Percentiles rank a stretch among this genome's conserved stretches.
Evolutionary conservation across 1,140 invertebrate species (phyloP).

Genomic region (Neodiprion pinetum): DNA sequence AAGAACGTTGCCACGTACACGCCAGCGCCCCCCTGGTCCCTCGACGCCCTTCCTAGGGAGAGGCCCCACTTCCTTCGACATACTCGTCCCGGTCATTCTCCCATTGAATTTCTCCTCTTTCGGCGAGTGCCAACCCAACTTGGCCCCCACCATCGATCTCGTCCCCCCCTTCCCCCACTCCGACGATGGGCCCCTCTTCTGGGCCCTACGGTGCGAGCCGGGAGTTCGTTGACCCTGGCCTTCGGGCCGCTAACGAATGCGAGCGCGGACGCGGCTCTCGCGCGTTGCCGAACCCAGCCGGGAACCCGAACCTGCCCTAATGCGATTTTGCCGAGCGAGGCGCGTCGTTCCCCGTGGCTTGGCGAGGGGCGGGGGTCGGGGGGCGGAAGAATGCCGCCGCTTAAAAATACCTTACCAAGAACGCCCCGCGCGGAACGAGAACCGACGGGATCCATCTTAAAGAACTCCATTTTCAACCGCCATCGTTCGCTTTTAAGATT

Average conservation of each 20-base stretch:
- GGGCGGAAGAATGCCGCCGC: background rate
- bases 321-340: slow-evolving; percentile 1
- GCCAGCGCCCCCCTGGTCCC: background rate
- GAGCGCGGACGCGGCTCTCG: background rate
- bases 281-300: background rate
- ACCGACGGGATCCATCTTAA: background rate
- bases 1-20: too few species aligned
- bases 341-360: background rate
- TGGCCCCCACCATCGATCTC: background rate
- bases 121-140: background rate
- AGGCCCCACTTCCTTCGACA: background rate
- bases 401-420: background rate
- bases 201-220: background rate
- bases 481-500: background rate
- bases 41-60: background rate
- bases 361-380: too few species aligned
- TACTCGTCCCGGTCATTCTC: background rate
- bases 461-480: background rate
- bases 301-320: slow-evolving; percentile 1
- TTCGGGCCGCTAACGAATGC: slow-evolving; percentile 1
- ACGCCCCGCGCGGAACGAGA: background rate
- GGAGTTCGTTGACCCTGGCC: background rate
- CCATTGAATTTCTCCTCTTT: slow-evolving; percentile 3
- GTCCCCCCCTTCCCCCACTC: background rate
- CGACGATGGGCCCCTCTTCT: background rate